Base-by-base conservation (phyloP, 2,888 invertebrate species). In the Dolomedes plantarius region DNA sequence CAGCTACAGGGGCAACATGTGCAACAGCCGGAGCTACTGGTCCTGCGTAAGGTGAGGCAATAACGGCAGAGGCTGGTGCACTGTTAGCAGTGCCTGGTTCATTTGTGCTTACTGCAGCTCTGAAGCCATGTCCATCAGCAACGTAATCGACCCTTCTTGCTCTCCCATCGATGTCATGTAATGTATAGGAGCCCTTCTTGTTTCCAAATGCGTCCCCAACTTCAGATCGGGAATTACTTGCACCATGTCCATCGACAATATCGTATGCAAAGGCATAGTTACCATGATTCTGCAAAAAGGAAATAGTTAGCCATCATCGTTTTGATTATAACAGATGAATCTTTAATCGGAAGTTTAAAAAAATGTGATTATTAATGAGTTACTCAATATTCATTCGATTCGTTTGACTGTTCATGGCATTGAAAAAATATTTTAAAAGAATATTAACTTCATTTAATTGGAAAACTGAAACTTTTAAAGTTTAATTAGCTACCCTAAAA, bases 231-330 rank as follows among this genome's bases (percentile, higher is more conserved):
- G 41, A 46, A 46, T 46, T 46, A 16, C 65, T 71, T 27, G 82
- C 82, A 0, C 82, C 82, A 3, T 72, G 71, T 0, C 71, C 82
- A n/a, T 83, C 82, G 5, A 76, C 76, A n/a, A 83, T 83, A 50
- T 83, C 82, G 32, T 83, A 83, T 64, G 65, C 62, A 50, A 83
- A 83, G 19, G 76, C 82, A 16, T 83, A 83, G 56, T 83, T 83
- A 13, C 82, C 82, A 13, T 46, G 62, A 2, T 39, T 36, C 82
- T 82, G 41, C 28, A 13, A 31, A n/a, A 46, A 13, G 36, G 36
- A 36, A 36, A 36, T 9, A 36, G 36, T 36, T 6, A 36, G 9
- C 36, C 3, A 36, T 9, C 36, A 36, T n/a, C n/a, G n/a, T n/a
- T n/a, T n/a, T n/a, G n/a, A n/a, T n/a, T n/a, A n/a, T n/a, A n/a